Evolutionary conservation across 1,140 invertebrate genomes (phyloP).

Genomic region (Parasteatoda tepidariorum): DNA sequence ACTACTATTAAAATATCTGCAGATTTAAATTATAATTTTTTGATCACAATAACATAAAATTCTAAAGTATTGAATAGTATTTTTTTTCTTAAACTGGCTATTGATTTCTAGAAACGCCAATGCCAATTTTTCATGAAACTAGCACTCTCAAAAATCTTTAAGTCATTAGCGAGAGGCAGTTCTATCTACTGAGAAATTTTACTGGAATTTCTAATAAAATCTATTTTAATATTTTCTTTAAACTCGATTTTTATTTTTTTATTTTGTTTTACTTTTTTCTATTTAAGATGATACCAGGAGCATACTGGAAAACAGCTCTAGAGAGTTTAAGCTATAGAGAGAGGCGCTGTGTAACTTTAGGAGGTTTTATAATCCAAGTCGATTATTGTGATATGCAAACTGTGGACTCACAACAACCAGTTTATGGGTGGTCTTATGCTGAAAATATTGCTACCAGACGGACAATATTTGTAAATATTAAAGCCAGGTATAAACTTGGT

Average conservation of each 20-base stretch:
- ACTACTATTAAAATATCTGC: too few species aligned
- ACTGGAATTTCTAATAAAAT: too few species aligned
- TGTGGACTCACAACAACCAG: constrained; percentile 11
- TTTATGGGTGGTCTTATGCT: constrained; percentile 52
- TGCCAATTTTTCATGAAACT: too few species aligned
- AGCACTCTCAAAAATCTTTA: too few species aligned
- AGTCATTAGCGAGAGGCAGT: too few species aligned
- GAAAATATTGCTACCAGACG: background rate
- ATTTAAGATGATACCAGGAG: constrained; percentile 55
- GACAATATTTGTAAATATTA: constrained; percentile 52
- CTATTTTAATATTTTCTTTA: too few species aligned
- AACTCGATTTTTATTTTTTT: background rate
- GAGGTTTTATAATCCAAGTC: constrained; percentile 52
- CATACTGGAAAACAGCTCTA: constrained; percentile 33
- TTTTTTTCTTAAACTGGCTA: too few species aligned
- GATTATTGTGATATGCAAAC: constrained; percentile 50
- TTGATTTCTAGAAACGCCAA: too few species aligned
- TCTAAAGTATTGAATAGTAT: too few species aligned
- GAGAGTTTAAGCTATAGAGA: constrained; percentile 31
- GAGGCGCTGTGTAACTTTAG: constrained; percentile 23
- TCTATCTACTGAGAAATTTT: too few species aligned
- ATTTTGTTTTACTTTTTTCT: background rate
- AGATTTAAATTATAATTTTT: too few species aligned
- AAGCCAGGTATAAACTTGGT: constrained; percentile 31
- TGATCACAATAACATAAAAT: too few species aligned